Evolutionary conservation across 2,888 invertebrate species (phyloP).

Genomic region (Ametastegia equiseti): DNA sequence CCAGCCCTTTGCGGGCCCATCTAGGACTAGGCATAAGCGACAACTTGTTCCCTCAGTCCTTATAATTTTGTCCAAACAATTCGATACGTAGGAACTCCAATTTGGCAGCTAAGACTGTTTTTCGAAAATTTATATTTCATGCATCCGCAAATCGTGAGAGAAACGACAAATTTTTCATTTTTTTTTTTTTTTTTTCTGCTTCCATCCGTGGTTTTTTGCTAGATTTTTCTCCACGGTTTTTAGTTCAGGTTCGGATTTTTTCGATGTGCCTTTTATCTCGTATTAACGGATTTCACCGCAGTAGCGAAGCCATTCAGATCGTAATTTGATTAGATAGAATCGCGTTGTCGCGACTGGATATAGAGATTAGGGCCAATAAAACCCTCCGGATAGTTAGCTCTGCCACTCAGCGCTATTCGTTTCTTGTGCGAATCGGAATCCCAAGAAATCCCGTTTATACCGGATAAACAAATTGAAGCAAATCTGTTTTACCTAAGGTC

Average conservation of each 20-base stretch:
- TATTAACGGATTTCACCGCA: slow-evolving; percentile 39
- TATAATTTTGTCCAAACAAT: neutral
- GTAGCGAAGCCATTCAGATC: slow-evolving; percentile 43
- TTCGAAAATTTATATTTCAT: too few species aligned
- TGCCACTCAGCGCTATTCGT: neutral
- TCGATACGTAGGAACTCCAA: too few species aligned
- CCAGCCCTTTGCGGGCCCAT: neutral
- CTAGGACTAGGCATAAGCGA: too few species aligned
- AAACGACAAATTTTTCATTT: too few species aligned
- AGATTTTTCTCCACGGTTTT: neutral
- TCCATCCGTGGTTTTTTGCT: neutral
- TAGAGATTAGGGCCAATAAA: slow-evolving; percentile 48
- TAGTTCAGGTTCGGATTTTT: neutral
- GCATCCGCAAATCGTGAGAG: too few species aligned
- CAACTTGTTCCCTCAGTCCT: neutral
- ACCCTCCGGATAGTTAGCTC: neutral
- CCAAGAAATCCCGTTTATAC: neutral
- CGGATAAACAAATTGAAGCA: neutral
- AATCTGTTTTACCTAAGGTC: neutral
- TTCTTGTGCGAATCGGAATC: neutral
- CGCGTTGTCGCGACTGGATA: slow-evolving; percentile 39
- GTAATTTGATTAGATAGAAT: slow-evolving; percentile 49
- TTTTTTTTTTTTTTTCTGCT: neutral
- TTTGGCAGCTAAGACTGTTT: too few species aligned
- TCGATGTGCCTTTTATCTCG: slow-evolving; percentile 15